A percentile compares a stretch with the other conserved stretches of the same genome.
phyloP scores from a whole-genome alignment of 1,140 invertebrate species.

The Ips typographus region DNA sequence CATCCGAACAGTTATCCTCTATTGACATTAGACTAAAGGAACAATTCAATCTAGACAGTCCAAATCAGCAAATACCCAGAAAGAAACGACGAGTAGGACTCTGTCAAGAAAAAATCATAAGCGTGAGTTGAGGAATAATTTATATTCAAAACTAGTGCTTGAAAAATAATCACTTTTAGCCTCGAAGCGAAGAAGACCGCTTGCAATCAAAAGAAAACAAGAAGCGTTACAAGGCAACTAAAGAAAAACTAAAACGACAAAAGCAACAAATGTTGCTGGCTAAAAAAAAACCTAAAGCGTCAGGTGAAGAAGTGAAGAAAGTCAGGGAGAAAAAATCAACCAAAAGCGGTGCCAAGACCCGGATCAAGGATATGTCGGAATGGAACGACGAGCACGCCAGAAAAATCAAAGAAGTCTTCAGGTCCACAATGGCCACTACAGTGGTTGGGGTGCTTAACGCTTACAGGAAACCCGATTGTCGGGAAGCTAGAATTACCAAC shows the following conservation, averaged over 20 bases:
- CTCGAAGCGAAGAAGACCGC: slow-evolving; percentile 74
- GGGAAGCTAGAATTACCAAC: slow-evolving; percentile 79
- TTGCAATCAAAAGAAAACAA: slow-evolving; percentile 66
- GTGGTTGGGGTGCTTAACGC: slow-evolving; percentile 90
- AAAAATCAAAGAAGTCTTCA: slow-evolving; percentile 85
- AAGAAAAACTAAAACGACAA: slow-evolving; percentile 71
- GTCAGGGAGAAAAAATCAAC: slow-evolving; percentile 49
- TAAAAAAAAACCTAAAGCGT: slow-evolving; percentile 41
- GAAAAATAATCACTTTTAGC: slow-evolving; percentile 53
- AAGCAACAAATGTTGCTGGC: slow-evolving; percentile 59
- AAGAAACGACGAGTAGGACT: slow-evolving; percentile 58
- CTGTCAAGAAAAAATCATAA: slow-evolving; percentile 69
- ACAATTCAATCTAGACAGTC: slow-evolving; percentile 42
- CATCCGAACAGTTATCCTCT: slow-evolving; percentile 22
- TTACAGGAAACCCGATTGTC: slow-evolving; percentile 82
- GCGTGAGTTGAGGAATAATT: slow-evolving; percentile 57
- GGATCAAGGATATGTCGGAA: slow-evolving; percentile 53
- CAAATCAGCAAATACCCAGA: slow-evolving; percentile 19
- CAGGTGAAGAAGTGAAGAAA: slow-evolving; percentile 40
- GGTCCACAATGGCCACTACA: slow-evolving; percentile 83
- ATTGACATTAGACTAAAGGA: slow-evolving; percentile 46
- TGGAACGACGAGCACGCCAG: slow-evolving; percentile 55
- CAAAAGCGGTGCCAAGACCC: slow-evolving; percentile 38
- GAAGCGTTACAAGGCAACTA: slow-evolving; percentile 73
- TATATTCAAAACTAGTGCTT: slow-evolving; percentile 7